Base-by-base conservation (phyloP, 2,888 invertebrate genomes). In the Heteromurus nitidus region DNA sequence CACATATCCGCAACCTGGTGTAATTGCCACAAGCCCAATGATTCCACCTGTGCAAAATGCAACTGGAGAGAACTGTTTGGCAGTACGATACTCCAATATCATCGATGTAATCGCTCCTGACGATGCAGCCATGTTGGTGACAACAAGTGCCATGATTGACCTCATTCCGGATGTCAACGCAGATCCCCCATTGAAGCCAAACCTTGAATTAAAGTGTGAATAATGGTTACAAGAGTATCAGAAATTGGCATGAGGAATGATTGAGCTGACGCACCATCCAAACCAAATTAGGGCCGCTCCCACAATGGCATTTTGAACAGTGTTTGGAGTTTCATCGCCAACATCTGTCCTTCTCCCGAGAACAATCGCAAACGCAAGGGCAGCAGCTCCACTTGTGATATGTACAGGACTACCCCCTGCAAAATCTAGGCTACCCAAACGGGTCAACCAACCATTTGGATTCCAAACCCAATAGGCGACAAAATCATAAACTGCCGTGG, bases 31-130 rank as follows among this genome's bases (percentile, higher is more conserved):
- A 3, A 85, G 53, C n/a, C 85, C 86, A 22, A 82, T 79, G 24
- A 86, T 80, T 13, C 84, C 85, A 9, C 86, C 86, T 11, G 80
- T 53, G 55, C 85, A 85, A 31, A 86, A 86, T 2, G 83, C 85
- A 22, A 85, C 24, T 0, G 85, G 82, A 16, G 85, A 85, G 42
- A 83, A 86, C 24, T 84, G 81, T 70, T 67, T 82, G 65, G 47
- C 65, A 11, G 26, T 30, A 1, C 75, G 47, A 44, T 82, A 85
- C 28, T 86, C 86, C 58, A 85, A 24, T 3, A 84, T 24, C 0
- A 77, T 82, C 67, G 80, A 84, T 11, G 84, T 84, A 3, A 86
- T 73, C 1, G 82, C 84, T 3, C 81, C 86, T 0, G 77, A 65
- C 22, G 82, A 82, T 0, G 85, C 85, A 0, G 85, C 77, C 50